A percentile compares a stretch with the other conserved stretches of the same genome.
Conservation (phyloP, 2,888 invertebrate species). For the Sinodicranocentrus sp. region DNA sequence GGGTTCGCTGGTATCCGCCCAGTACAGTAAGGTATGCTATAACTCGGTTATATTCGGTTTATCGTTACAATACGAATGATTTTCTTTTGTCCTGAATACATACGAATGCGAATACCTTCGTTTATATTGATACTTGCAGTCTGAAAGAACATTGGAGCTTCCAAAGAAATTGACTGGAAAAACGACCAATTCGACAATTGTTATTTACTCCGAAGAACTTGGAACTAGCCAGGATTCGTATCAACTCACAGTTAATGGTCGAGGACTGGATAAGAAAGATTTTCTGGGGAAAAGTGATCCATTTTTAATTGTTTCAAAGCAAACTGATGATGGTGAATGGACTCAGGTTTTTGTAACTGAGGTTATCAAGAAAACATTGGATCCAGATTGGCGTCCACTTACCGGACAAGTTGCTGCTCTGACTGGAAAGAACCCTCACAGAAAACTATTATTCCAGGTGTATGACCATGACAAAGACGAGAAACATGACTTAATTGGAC, state of each 20-base stretch:
- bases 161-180: constrained; percentile 64
- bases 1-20: constrained; percentile 67
- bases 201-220: constrained; percentile 76
- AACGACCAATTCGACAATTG: constrained; percentile 51
- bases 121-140: too few species aligned
- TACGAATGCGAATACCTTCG: too few species aligned
- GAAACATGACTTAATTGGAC: constrained; percentile 80
- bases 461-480: constrained; percentile 80
- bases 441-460: constrained; percentile 80
- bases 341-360: constrained; percentile 80
- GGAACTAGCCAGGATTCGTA: constrained; percentile 78
- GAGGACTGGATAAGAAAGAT: constrained; percentile 80
- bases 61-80: too few species aligned
- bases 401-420: constrained; percentile 77
- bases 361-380: constrained; percentile 80
- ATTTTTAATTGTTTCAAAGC: constrained; percentile 79
- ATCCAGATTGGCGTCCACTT: constrained; percentile 81
- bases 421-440: constrained; percentile 80
- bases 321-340: constrained; percentile 79
- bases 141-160: constrained; percentile 71
- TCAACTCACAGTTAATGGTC: constrained; percentile 78
- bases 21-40: constrained; percentile 65
- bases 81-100: too few species aligned
- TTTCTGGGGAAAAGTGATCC: constrained; percentile 81
- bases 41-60: too few species aligned